Base-by-base conservation (phyloP, 1,140 invertebrate species). In the Lordiphosa stackelbergi region DNA sequence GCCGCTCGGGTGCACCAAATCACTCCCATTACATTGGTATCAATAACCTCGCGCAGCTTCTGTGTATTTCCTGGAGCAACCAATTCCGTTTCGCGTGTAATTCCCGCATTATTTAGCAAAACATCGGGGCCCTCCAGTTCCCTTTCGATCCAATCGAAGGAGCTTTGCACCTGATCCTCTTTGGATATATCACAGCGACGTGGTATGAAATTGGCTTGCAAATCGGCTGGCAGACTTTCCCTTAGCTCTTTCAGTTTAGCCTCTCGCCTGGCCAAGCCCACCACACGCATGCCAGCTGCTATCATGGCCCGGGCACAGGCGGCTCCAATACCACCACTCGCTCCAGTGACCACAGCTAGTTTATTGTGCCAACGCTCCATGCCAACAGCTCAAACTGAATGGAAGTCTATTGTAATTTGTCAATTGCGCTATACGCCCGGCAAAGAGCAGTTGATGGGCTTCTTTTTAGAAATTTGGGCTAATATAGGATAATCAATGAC, bases 71-170 rank as follows among this genome's bases (percentile, higher is more conserved):
- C 87, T 57, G 89, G 90, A 88, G 73, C 89, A 40, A 84, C 73
- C 90, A 91, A 13, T 85, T 81, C 66, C 72, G 79, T 90, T 90
- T 91, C 74, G 86, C 75, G 64, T 0, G 89, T 86, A 0, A 93
- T 79, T 0, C 92, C 94, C 1, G 94, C 94, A 86, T 94, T 94
- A 79, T 95, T 95, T 5, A 96, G 87, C 19, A 94, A 87, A 0
- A 95, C 88, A 75, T 94, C 91, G 0, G 93, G 87, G 1, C 92
- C 91, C 4, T 92, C 93, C 5, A 92, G 88, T 4, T 90, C 90
- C 1, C 90, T 84, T 51, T 91, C 89, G 7, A 92, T 90, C 90
- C 91, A 92, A 48, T 90, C 75, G 66, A 95, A 95, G 19, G 93
- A 89, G n/a, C 85, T 86, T 4, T 91, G 60, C 19, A 96, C 91